Evolutionary conservation across 2,797 vertebrate genomes (phyloP).

Genomic region (Silurus aristotelis): DNA sequence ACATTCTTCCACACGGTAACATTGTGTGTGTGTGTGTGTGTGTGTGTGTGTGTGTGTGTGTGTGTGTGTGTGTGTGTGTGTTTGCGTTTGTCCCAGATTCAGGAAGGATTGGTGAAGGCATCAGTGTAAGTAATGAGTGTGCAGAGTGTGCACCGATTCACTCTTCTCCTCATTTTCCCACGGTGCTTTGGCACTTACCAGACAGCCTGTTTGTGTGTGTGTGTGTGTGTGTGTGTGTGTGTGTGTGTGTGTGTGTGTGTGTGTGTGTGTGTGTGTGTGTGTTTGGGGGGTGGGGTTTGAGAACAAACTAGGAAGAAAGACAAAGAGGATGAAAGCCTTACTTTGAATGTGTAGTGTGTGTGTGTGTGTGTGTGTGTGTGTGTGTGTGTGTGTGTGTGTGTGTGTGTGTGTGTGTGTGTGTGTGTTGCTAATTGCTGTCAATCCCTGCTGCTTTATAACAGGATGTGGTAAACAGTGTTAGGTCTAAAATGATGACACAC

Average conservation of each 20-base stretch:
- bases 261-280: conserved; percentile 30
- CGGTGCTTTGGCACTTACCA: conserved; percentile 43
- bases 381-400: conserved; percentile 29
- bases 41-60: conserved; percentile 35
- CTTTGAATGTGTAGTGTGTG: conserved; percentile 32
- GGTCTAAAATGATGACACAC: background rate
- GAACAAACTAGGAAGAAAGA: conserved; percentile 19
- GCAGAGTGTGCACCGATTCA: conserved; percentile 36
- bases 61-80: conserved; percentile 23
- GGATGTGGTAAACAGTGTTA: conserved; percentile 47
- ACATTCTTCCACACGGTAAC: conserved; percentile 8
- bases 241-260: conserved; percentile 25
- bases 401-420: conserved; percentile 32
- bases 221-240: conserved; percentile 33
- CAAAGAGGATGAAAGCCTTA: conserved; percentile 10
- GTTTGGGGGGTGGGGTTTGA: background rate
- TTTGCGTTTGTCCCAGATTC: background rate
- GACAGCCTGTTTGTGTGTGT: conserved; percentile 33
- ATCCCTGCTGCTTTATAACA: conserved; percentile 43
- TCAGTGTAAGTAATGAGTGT: conserved; percentile 45
- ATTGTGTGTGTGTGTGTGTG: conserved; percentile 9
- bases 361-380: conserved; percentile 28
- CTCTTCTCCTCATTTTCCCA: conserved; percentile 47
- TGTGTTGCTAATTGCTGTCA: background rate
- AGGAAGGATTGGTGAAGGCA: conserved; percentile 24